phyloP scores from a whole-genome alignment of 2,113 vertebrate species.

The Patagioenas fasciata region DNA sequence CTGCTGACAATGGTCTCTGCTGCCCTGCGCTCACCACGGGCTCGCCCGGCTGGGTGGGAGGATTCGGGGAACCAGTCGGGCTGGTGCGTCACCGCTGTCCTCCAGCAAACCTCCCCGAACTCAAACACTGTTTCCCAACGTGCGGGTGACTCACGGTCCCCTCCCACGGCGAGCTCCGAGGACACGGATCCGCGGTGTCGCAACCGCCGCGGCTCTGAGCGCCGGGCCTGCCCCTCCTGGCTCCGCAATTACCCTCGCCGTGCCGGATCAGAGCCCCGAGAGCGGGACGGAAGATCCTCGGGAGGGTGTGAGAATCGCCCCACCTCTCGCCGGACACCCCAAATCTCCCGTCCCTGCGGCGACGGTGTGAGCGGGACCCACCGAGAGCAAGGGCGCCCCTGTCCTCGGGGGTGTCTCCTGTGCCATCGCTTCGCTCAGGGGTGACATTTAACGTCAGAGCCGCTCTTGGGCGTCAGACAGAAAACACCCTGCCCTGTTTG shows the following conservation, averaged over 20 bases:
- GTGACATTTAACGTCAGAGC: background rate
- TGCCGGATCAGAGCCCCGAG: background rate
- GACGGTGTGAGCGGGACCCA: fast-evolving
- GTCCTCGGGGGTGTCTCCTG: background rate
- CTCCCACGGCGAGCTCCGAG: background rate
- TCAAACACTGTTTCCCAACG: background rate
- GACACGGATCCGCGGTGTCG: background rate
- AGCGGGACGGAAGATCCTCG: background rate
- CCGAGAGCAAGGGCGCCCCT: background rate
- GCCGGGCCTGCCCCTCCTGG: background rate
- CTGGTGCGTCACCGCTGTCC: fast-evolving
- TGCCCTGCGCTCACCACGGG: fast-evolving
- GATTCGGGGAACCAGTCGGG: background rate
- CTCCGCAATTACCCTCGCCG: fast-evolving
- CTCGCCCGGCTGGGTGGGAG: background rate
- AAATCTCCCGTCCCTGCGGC: no score
- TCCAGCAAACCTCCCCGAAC: background rate
- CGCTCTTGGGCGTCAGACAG: background rate
- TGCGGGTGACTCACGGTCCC: background rate
- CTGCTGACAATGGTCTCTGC: background rate
- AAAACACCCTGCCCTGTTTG: background rate
- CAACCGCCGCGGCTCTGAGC: background rate
- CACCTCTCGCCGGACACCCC: background rate
- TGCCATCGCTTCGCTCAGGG: fast-evolving
- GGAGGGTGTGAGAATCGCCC: background rate